Evolutionary conservation across 2,797 vertebrate genomes (phyloP), one percentile per base, ranked within the genome.

Genomic region (Denticeps clupeoides): DNA sequence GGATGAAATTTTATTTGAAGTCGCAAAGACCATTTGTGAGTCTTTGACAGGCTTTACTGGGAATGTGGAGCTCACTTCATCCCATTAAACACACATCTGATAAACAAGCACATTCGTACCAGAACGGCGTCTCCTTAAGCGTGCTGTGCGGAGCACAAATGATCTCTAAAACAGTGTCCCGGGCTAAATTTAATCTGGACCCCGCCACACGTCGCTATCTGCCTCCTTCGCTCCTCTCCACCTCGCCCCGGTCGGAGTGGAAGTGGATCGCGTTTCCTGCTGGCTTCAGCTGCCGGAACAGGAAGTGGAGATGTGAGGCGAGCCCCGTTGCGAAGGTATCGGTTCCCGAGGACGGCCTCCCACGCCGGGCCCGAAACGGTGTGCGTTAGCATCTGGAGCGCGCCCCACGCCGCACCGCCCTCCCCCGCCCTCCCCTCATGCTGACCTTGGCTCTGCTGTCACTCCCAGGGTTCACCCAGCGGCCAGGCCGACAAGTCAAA

Each of bases 321-420:
- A 83, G 86, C 86, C 89, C 85, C 75, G 72, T 79, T 74, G 79
- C 67, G 60, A 72, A 68, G 82, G 64, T 81, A 73, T 81, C 65
- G 75, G 68, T 82, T 84, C 79, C 83, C 80, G 63, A 28, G 75
- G 73, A 73, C 74, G n/a, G n/a, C n/a, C n/a, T n/a, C n/a, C n/a
- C n/a, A n/a, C n/a, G n/a, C 68, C 67, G n/a, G n/a, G n/a, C n/a
- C n/a, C n/a, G n/a, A n/a, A n/a, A n/a, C n/a, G n/a, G n/a, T n/a
- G n/a, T n/a, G n/a, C n/a, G n/a, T n/a, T n/a, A n/a, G n/a, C n/a
- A n/a, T n/a, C n/a, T n/a, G n/a, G 9, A 1, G 24, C 13, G 3
- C 12, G 47, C 21, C 1, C 5, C 27, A 6, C 16, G 23, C 47
- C 60, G 46, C 46, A 60, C 60, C 63, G 19, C 26, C 41, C 16